A percentile compares a stretch with the other conserved stretches of the same genome.
phyloP scores from a whole-genome alignment of 1,140 invertebrate genomes.

The Oedothorax gibbosus region DNA sequence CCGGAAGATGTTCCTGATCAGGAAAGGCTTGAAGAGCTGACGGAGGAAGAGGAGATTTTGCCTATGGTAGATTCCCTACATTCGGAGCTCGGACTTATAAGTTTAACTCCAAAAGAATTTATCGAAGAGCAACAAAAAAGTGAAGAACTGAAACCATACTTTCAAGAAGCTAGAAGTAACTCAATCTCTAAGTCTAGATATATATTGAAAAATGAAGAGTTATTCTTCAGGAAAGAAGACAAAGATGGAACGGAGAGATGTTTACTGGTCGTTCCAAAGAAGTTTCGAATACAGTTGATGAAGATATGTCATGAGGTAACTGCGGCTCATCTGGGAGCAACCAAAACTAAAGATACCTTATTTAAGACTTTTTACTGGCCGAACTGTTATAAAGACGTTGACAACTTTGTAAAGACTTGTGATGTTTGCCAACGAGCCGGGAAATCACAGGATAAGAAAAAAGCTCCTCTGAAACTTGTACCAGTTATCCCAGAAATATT shows the following conservation, averaged over 20 bases:
- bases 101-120: conserved; percentile 7
- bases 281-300: not conserved
- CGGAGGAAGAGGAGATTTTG: not conserved
- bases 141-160: not conserved
- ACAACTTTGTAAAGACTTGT: conserved; percentile 15
- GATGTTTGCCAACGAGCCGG: not conserved
- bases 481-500: conserved; percentile 20
- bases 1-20: not conserved
- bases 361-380: not conserved
- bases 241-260: not conserved
- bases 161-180: not conserved
- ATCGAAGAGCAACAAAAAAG: not conserved
- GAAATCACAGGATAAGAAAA: not conserved
- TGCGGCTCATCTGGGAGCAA: not conserved
- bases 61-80: too few relatives aligned
- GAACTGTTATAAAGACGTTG: conserved; percentile 6
- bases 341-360: conserved; percentile 3
- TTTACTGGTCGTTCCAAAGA: not conserved
- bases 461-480: not conserved
- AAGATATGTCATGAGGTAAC: not conserved
- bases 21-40: not conserved
- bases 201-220: not conserved
- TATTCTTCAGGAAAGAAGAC: not conserved
- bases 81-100: not conserved
- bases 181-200: not conserved